phyloP scores from a whole-genome alignment of 2,888 invertebrate species.

The Plemyria rubiginata region DNA sequence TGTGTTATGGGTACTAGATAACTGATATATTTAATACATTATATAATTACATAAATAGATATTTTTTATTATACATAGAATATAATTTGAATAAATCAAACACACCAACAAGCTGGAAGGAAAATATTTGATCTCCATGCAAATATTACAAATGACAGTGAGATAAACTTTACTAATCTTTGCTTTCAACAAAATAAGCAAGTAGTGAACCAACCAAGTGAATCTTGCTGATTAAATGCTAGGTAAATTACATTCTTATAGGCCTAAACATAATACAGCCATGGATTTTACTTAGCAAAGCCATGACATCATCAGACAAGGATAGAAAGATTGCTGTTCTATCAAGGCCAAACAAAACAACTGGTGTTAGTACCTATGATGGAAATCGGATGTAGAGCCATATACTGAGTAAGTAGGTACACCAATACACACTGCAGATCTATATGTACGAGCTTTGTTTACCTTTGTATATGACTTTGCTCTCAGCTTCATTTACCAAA shows the following conservation, averaged over 20 bases:
- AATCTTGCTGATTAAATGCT: slow-evolving; percentile 15
- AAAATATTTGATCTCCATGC: slow-evolving; percentile 13
- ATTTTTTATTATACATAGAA: no score
- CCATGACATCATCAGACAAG: slow-evolving; percentile 59
- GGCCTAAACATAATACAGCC: slow-evolving; percentile 12
- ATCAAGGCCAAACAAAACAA: slow-evolving; percentile 52
- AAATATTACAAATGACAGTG: slow-evolving; percentile 14
- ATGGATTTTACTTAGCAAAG: slow-evolving; percentile 27
- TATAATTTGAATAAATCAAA: slow-evolving; percentile 1
- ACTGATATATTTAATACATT: no score
- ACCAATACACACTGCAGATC: slow-evolving; percentile 16
- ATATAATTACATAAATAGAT: no score
- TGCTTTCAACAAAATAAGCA: not conserved
- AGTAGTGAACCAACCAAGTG: not conserved
- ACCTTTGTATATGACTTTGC: slow-evolving; percentile 70
- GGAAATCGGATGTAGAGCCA: slow-evolving; percentile 24
- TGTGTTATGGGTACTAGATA: no score
- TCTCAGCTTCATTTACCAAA: slow-evolving; percentile 68
- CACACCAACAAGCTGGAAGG: slow-evolving; percentile 28
- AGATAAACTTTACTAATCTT: slow-evolving; percentile 3
- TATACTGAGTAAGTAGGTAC: slow-evolving; percentile 33
- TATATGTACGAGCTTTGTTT: slow-evolving; percentile 39
- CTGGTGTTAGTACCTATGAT: slow-evolving; percentile 13
- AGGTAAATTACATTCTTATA: slow-evolving; percentile 7
- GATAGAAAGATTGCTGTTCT: slow-evolving; percentile 48